These are phyloP conservation scores for Arenaria interpres DNA, from an alignment of 2,113 vertebrate species.

Conservation along the genomic window DNA sequence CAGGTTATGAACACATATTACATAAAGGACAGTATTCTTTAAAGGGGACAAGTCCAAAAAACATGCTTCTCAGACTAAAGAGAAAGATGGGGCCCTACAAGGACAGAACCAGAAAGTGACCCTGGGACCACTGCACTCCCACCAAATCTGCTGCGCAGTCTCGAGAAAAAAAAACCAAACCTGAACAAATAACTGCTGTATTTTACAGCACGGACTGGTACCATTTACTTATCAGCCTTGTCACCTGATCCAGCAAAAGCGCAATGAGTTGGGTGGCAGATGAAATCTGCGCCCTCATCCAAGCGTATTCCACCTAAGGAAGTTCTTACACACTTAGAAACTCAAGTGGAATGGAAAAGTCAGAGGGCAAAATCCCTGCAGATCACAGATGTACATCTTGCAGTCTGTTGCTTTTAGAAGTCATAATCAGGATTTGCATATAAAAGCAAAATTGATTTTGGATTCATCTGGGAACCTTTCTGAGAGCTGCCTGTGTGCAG, in stretches of 20 bases:
- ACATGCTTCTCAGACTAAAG: neutral
- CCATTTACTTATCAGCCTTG: no score
- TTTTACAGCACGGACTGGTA: neutral
- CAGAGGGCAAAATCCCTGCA: neutral
- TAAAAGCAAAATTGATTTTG: neutral
- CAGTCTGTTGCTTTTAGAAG: neutral
- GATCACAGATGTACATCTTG: neutral
- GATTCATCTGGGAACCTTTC: neutral
- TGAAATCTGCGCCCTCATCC: neutral
- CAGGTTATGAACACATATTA: no score
- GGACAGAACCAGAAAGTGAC: neutral
- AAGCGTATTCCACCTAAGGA: neutral
- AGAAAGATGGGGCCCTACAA: neutral
- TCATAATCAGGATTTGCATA: neutral
- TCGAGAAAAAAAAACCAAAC: no score
- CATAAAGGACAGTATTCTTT: neutral
- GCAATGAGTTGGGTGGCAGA: fast-evolving
- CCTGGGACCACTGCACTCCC: neutral
- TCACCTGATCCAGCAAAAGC: neutral
- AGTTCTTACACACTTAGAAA: neutral
- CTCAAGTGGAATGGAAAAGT: fast-evolving
- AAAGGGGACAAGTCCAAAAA: neutral
- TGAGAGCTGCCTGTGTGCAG: neutral
- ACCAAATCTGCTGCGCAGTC: neutral
- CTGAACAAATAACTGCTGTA: no score